Evolutionary conservation across 2,888 invertebrate species (phyloP), one percentile per base, ranked within the genome.

Genomic region (Magallana nippona): DNA sequence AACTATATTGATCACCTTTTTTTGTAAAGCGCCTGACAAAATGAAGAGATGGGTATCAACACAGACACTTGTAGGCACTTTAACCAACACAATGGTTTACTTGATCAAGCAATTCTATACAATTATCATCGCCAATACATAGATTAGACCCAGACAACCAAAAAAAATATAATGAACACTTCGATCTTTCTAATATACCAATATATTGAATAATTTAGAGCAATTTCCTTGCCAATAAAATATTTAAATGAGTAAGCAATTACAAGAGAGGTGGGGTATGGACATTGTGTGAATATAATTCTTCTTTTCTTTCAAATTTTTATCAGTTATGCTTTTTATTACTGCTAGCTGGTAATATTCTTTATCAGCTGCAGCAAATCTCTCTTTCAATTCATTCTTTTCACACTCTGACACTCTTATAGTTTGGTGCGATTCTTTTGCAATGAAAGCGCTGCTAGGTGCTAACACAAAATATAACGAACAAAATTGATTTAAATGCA

Each of bases 61-160:
- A 13, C 27, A 71, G 27, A 71, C 32, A 71, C 71, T 71, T 71
- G 71, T 71, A 71, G 32, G 71, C 71, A 71, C 71, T 71, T 71
- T 71, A 71, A 71, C 32, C 5, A 32, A 71, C 71, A 71, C 71
- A 71, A 71, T 27, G 71, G 27, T 27, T 27, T 27, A 27, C 71
- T 27, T 27, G 22, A 32, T 71, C 71, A 71, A 32, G 27, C 27
- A 71, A 22, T 13, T 71, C 71, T 71, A 17, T 15, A 71, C 71
- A 71, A 71, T 71, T 10, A 71, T 71, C 71, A 71, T 71, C 71
- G 32, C 71, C 63, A 15, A 15, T 27, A 27, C 8, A 44, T 71
- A 71, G 71, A 71, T 71, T 71, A 71, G 32, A 71, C 27, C 71
- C 71, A 71, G 71, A 71, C 71, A 71, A 44, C 44, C 44, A 44